Evolutionary conservation across 2,888 invertebrate genomes (phyloP), one percentile per base, ranked within the genome.

Genomic region (Balanococcus diminutus): DNA sequence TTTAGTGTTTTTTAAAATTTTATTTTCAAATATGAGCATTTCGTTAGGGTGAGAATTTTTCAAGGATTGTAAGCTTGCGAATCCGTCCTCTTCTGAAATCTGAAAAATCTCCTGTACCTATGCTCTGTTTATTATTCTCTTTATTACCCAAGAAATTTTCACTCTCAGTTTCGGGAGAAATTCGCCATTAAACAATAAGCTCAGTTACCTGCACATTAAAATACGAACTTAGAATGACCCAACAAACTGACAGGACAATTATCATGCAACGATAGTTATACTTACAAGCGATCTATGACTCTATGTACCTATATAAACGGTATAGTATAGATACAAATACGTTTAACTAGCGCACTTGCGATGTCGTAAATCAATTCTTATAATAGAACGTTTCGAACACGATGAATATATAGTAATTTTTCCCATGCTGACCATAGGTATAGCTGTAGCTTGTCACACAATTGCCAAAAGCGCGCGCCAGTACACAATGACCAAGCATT

Each of bases 311-410:
- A 6, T 19, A 19, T 51, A 51, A 42, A 14, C 11, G 42, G 14
- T 51, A n/a, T n/a, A n/a, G 19, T 51, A n/a, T n/a, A n/a, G 51
- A 19, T 51, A 36, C 36, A n/a, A n/a, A n/a, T n/a, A n/a, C n/a
- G n/a, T n/a, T 8, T 46, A 67, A 67, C 61, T 67, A 28, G 61
- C 28, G 61, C 61, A 67, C 61, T 67, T 67, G 61, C 61, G 9
- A 67, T 28, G 61, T 67, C 61, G 61, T 67, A 67, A 67, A 67
- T 67, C 61, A 67, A 67, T 67, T 67, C 28, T 67, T 67, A 67
- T 67, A 28, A 67, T 28, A 28, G 61, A 25, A 67, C 61, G 61
- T 28, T 67, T 8, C 8, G 19, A 56, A 67, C 61, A 67, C 61
- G 25, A 67, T 28, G 61, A 28, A 19, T 51, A 19, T 19, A 19